These are phyloP conservation scores for Struthidea cinerea DNA, from an alignment of 2,113 vertebrate species.

Conservation along the genomic window DNA sequence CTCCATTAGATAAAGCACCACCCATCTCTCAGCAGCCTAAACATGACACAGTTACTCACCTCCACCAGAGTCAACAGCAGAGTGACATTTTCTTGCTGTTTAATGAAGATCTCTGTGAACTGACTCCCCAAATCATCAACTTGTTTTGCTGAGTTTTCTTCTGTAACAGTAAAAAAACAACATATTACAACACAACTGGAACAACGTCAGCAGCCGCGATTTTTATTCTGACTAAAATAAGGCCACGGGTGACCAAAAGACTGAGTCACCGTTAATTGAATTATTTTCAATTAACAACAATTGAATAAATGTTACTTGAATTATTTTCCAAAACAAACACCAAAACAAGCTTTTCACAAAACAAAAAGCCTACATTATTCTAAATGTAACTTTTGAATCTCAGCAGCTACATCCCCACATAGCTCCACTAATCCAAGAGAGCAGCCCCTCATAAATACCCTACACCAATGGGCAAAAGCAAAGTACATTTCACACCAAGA, in stretches of 20 bases:
- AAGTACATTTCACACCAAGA: not conserved
- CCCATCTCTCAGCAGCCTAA: not conserved
- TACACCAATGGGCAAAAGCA: not conserved
- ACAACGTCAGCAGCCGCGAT: not conserved
- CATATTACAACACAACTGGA: not conserved
- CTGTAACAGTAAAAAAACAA: slow-evolving; percentile 70
- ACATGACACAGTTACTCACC: slow-evolving; percentile 65
- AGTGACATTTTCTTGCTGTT: slow-evolving; percentile 90
- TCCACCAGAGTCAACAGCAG: slow-evolving; percentile 87
- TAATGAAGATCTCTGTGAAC: slow-evolving; percentile 92
- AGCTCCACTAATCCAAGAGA: not conserved
- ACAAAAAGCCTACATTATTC: not conserved
- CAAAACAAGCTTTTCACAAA: not conserved
- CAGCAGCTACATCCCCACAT: not conserved
- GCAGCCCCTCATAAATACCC: not conserved
- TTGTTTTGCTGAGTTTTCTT: slow-evolving; percentile 86
- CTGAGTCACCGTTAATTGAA: not conserved
- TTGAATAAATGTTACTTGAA: not conserved
- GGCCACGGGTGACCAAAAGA: not conserved
- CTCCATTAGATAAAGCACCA: not conserved
- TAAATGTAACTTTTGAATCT: not conserved
- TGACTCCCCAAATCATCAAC: slow-evolving; percentile 88
- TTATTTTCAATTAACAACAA: too few relatives aligned
- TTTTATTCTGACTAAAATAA: not conserved
- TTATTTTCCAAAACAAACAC: not conserved